Base-by-base conservation (phyloP, 2,113 vertebrate genomes). In the Aptenodytes patagonicus region DNA sequence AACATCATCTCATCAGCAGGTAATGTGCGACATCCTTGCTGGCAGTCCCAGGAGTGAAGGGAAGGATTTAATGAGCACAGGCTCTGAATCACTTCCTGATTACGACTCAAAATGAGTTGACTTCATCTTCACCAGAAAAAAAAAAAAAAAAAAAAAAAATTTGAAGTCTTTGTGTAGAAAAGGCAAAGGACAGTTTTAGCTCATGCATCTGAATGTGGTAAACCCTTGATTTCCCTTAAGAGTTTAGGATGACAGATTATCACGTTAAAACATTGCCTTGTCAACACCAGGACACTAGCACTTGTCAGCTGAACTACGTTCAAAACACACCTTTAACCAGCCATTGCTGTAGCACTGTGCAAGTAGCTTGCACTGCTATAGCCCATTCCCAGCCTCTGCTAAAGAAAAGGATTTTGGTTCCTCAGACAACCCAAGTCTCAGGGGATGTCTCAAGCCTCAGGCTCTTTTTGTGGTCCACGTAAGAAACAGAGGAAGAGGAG, bases 41-140 rank as follows among this genome's bases (percentile, higher is more conserved):
- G 73, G 47, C 86, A 96, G 77, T 89, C 94, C 76, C 92, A 92
- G 83, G 94, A 95, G 95, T 11, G 34, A 92, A 81, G 77, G 54
- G 87, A 96, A 97, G 65, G 91, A 91, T 92, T 95, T 97, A 95
- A 97, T 92, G 91, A 97, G 93, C 65, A 93, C 47, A 92, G 40
- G 49, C 49, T 68, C 76, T 87, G 91, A 97, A 96, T 95, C 65
- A 76, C 69, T 97, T 97, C 95, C 95, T 97, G 96, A 95, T 95
- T 90, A 92, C 61, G 57, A 92, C 88, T 97, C 80, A 89, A 89
- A 95, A 92, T 89, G 73, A 88, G 79, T 91, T 92, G 88, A 90
- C 64, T 96, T 90, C 83, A 80, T 92, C 60, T 93, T 88, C 88
- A 83, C 64, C 38, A 83, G n/a, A 2, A 47, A 51, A 80, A 57